Evolutionary conservation across 1,140 invertebrate species (phyloP).

Genomic region (Anastrepha obliqua): DNA sequence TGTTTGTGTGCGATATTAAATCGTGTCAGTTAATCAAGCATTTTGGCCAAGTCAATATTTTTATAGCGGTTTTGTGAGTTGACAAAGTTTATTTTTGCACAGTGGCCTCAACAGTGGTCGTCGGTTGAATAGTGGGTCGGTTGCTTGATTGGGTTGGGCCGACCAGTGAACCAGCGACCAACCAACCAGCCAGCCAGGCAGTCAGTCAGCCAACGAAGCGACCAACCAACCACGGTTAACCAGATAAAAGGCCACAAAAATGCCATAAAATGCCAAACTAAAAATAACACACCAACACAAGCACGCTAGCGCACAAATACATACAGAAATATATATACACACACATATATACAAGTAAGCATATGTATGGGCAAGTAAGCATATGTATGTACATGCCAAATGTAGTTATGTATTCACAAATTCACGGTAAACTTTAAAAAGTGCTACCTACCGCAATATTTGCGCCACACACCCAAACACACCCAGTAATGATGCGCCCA

Average conservation of each 20-base stretch:
- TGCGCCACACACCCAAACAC: background rate
- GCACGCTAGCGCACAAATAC: background rate
- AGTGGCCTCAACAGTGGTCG: conserved; percentile 33
- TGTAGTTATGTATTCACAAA: background rate
- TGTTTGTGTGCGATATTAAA: conserved; percentile 32
- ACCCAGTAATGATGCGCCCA: background rate
- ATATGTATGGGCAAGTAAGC: background rate
- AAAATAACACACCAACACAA: conserved; percentile 62
- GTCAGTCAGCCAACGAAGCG: background rate
- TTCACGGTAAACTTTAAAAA: conserved; percentile 50
- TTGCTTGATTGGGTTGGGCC: background rate
- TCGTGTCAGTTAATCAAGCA: conserved; percentile 54
- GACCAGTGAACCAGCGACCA: background rate
- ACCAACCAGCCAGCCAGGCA: background rate
- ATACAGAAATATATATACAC: background rate
- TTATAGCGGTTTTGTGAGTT: conserved; percentile 59
- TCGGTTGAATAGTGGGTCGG: conserved; percentile 30
- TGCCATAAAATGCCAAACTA: conserved; percentile 74
- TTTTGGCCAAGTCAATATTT: conserved; percentile 59
- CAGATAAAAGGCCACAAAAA: conserved; percentile 74
- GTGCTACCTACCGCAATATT: conserved; percentile 21
- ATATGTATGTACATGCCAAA: conserved; percentile 41
- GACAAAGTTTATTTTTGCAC: conserved; percentile 59
- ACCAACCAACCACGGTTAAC: conserved; percentile 73
- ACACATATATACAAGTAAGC: background rate